Evolutionary conservation across 2,888 invertebrate genomes (phyloP).

Genomic region (Leptodirus hochenwartii): DNA sequence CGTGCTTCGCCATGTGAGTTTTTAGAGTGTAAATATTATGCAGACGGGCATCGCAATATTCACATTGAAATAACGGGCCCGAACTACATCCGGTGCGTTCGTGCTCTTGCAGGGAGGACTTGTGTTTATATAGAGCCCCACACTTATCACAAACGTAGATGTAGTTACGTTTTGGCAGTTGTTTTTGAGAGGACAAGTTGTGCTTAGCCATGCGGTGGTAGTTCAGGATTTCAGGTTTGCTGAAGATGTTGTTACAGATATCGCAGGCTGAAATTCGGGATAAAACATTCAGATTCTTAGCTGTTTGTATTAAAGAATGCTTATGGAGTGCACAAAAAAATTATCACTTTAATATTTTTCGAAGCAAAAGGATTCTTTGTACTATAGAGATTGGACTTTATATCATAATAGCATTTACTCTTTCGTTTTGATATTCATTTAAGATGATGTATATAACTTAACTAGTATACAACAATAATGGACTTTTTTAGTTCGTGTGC

Average conservation of each 20-base stretch:
- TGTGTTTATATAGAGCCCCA: slow-evolving; percentile 22
- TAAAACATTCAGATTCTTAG: too few relatives aligned
- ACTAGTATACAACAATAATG: too few relatives aligned
- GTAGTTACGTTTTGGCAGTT: slow-evolving; percentile 17
- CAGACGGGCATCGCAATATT: slow-evolving; percentile 26
- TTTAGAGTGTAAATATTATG: slow-evolving; percentile 28
- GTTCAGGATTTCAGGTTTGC: slow-evolving; percentile 26
- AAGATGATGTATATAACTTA: too few relatives aligned
- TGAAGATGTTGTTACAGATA: slow-evolving; percentile 28
- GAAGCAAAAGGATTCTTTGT: too few relatives aligned
- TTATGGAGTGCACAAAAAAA: too few relatives aligned
- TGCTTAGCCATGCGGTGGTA: too few relatives aligned
- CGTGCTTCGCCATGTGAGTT: slow-evolving; percentile 29
- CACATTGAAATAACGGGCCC: slow-evolving; percentile 17
- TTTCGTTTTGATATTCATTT: too few relatives aligned
- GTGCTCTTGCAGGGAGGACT: slow-evolving; percentile 26
- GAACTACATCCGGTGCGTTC: slow-evolving; percentile 28
- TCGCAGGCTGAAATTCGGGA: slow-evolving; percentile 21
- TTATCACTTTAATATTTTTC: too few relatives aligned
- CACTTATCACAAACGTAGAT: slow-evolving; percentile 21
- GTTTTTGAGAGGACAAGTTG: slow-evolving; percentile 19
- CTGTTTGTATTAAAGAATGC: too few relatives aligned
- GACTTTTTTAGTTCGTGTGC: too few relatives aligned
- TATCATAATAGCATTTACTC: too few relatives aligned
- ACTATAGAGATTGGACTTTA: too few relatives aligned